Evolutionary conservation across 2,888 invertebrate genomes (phyloP), one percentile per base, ranked within the genome.

Genomic region (Andrena fulva): DNA sequence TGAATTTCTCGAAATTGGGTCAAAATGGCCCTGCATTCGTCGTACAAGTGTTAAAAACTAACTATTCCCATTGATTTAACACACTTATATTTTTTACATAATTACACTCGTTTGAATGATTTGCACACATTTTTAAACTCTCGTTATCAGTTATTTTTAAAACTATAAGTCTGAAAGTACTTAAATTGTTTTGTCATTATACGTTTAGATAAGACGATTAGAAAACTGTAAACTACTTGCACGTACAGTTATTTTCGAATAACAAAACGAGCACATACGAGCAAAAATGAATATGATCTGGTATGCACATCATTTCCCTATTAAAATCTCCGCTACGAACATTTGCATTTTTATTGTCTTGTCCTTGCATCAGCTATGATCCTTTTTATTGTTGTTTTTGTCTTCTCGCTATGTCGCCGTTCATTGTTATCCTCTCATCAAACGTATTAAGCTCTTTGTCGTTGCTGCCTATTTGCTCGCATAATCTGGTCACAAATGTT

Each of bases 381-480:
- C 56, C 33, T 35, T 27, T 31, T 77, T 59, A 69, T 35, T 59
- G 24, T 63, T 29, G 8, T n/a, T 24, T 52, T 70, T 79, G 35
- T 76, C 56, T 66, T 24, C 31, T 60, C 35, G 42, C 52, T 77
- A 63, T 31, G 31, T 16, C 27, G 16, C 10, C 20, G 27, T 29
- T 31, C 74, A 62, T 77, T 54, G 24, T 67, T 75, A 52, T 52
- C 60, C 2, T 35, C 24, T 48, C 42, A 52, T 67, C 35, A 73
- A 31, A 67, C 33, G 24, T 54, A 67, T 67, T 62, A 42, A 24
- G 29, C 50, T 10, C 16, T n/a, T n/a, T 35, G 29, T 77, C 42
- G 10, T 42, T 77, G 16, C 7, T 16, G 12, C 62, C 54, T 24
- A 48, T 33, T 75, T 16, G 33, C 59, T 48, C 4, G 24, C 33